phyloP scores from a whole-genome alignment of 2,113 vertebrate genomes.

The Arvicanthis niloticus region DNA sequence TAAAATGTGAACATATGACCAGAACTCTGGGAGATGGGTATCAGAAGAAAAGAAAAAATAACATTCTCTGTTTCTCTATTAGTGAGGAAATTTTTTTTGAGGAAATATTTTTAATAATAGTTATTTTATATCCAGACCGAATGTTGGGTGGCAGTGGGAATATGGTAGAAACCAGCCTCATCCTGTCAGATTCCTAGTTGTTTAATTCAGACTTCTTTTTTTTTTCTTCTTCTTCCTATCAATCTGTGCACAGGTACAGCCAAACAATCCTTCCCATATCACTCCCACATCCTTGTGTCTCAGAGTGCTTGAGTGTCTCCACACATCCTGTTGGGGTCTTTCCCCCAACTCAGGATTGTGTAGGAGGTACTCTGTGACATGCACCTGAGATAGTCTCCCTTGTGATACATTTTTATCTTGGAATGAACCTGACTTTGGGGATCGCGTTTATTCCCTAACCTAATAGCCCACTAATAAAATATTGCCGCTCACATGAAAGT shows the following conservation, averaged over 20 bases:
- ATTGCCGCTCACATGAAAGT: conserved; percentile 33
- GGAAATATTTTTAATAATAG: conserved; percentile 50
- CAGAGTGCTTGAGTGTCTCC: conserved; percentile 69
- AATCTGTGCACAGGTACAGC: background rate
- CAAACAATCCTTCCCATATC: conserved; percentile 21
- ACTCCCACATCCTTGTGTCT: conserved; percentile 71
- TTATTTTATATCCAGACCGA: conserved; percentile 31
- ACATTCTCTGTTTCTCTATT: conserved; percentile 32
- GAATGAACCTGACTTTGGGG: conserved; percentile 9
- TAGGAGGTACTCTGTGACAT: conserved; percentile 60
- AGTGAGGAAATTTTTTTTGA: conserved; percentile 51
- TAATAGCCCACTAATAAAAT: conserved; percentile 62
- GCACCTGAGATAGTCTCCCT: conserved; percentile 57
- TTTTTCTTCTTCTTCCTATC: background rate
- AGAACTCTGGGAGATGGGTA: background rate
- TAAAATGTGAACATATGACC: background rate
- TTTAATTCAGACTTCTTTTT: conserved; percentile 39
- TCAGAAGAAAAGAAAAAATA: background rate
- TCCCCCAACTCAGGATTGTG: conserved; percentile 41
- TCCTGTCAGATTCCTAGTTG: conserved; percentile 47
- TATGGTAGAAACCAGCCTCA: background rate
- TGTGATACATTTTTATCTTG: conserved; percentile 68
- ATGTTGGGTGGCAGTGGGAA: background rate
- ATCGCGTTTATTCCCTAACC: conserved; percentile 57
- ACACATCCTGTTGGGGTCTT: conserved; percentile 65